These are phyloP conservation scores for Macropis europaea DNA, from an alignment of 2,888 invertebrate species.

Conservation along the genomic window DNA sequence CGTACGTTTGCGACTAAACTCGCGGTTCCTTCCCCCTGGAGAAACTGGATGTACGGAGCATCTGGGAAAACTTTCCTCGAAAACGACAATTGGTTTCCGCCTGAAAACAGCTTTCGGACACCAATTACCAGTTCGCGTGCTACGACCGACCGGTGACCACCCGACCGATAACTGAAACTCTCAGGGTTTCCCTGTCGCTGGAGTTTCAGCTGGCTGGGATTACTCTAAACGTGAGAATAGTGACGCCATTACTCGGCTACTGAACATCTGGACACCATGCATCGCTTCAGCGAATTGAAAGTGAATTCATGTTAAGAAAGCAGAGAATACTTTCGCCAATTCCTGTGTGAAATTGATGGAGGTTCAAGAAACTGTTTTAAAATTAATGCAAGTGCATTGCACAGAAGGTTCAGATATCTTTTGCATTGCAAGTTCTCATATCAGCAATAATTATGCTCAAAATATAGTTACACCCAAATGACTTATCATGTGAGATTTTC, in stretches of 20 bases:
- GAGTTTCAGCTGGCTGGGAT: neutral
- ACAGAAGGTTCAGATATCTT: no score
- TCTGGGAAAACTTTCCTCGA: conserved; percentile 30
- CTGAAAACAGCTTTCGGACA: conserved; percentile 49
- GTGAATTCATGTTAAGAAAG: no score
- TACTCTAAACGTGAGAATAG: conserved; percentile 14
- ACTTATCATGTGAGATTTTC: no score
- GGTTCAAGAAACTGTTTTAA: no score
- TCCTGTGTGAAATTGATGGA: no score
- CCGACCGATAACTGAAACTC: conserved; percentile 42
- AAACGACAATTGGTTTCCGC: conserved; percentile 44
- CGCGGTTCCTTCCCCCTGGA: neutral
- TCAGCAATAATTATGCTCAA: no score
- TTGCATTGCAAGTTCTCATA: no score
- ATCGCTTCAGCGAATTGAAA: no score
- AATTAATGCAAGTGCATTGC: no score
- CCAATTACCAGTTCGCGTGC: conserved; percentile 28
- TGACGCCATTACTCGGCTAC: conserved; percentile 13
- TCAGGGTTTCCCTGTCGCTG: conserved; percentile 18
- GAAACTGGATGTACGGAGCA: conserved; percentile 10
- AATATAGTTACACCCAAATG: no score
- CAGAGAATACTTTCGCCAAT: no score
- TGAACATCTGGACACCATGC: no score
- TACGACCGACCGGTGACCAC: conserved; percentile 16
- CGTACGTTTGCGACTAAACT: conserved; percentile 9